Evolutionary conservation across 2,797 vertebrate species (phyloP).

Genomic region (Anguilla megastoma): DNA sequence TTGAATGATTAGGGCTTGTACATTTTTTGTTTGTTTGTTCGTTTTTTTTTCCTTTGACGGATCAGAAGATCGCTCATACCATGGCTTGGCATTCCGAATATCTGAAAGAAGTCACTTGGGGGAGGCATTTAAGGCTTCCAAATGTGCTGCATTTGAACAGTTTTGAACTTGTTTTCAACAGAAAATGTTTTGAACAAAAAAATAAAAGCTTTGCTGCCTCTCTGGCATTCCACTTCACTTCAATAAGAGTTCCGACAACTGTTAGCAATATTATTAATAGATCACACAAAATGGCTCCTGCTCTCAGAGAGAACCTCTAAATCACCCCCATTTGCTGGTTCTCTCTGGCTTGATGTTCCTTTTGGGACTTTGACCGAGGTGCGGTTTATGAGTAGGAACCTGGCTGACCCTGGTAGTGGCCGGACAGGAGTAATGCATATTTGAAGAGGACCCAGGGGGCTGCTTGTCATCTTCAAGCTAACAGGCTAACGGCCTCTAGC

Average conservation of each 20-base stretch:
- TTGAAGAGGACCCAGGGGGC: not conserved
- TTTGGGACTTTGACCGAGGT: not conserved
- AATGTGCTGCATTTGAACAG: not conserved
- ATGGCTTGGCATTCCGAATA: not conserved
- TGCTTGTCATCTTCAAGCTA: conserved; percentile 2
- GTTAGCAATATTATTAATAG: not conserved
- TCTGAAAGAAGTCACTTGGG: not conserved
- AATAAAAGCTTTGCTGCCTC: not conserved
- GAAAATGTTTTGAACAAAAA: not conserved
- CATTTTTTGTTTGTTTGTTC: not conserved
- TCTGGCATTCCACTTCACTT: not conserved
- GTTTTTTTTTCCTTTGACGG: not conserved
- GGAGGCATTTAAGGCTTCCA: not conserved
- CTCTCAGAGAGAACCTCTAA: not conserved
- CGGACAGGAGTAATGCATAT: conserved; percentile 9
- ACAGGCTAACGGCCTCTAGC: not conserved
- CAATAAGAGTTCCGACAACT: no score
- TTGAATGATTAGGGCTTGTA: not conserved
- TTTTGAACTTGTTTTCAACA: not conserved
- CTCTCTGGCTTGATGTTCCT: not conserved
- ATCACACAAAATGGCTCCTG: not conserved
- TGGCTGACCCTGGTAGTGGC: not conserved
- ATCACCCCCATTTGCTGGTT: not conserved
- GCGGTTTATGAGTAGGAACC: conserved; percentile 1
- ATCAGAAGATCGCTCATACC: not conserved